Evolutionary conservation across 2,888 invertebrate genomes (phyloP).

Genomic region (Halictus quadricinctus): DNA sequence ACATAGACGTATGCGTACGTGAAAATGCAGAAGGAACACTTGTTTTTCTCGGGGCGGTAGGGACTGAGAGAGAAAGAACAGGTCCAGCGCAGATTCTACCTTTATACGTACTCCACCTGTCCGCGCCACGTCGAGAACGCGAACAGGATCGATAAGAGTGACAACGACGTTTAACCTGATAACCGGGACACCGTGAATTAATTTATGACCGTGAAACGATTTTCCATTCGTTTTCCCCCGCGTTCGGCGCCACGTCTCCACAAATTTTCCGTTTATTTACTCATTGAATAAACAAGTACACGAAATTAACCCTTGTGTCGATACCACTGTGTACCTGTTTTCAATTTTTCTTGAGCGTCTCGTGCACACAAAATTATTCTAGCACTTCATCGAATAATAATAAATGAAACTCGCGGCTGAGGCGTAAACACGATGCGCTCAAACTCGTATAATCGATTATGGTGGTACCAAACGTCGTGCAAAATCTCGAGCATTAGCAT

Average conservation of each 20-base stretch:
- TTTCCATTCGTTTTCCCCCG: background rate
- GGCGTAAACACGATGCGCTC: no score
- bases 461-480: no score
- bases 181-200: background rate
- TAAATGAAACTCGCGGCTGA: no score
- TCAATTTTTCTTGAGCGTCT: no score
- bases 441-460: no score
- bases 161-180: background rate
- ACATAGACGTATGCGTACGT: constrained; percentile 40
- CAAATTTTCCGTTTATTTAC: background rate
- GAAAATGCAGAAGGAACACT: constrained; percentile 48
- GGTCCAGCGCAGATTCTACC: constrained; percentile 69
- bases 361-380: no score
- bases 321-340: no score
- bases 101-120: constrained; percentile 73
- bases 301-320: no score
- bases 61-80: constrained; percentile 12
- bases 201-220: background rate
- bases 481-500: no score
- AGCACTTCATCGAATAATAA: no score
- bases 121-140: constrained; percentile 51
- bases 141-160: constrained; percentile 6
- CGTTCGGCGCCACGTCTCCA: background rate
- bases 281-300: no score
- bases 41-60: constrained; percentile 64